Evolutionary conservation across 2,888 invertebrate genomes (phyloP), one percentile per base, ranked within the genome.

Genomic region (Machimus rusticus): DNA sequence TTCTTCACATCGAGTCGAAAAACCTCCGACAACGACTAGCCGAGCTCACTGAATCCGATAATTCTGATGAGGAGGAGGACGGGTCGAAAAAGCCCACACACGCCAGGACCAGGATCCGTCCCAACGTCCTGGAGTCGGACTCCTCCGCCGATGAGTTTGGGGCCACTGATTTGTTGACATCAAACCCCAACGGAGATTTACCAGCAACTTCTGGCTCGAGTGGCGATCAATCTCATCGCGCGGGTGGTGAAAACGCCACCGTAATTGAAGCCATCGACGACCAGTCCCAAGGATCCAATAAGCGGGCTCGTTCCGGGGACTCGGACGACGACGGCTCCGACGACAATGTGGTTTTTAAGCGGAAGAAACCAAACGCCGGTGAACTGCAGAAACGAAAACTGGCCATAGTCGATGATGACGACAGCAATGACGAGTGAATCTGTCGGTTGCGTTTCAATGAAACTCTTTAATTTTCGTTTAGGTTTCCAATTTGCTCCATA

Each of bases 111-210:
- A 91, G 91, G 90, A 84, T 79, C 37, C 91, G 92, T 89, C 90
- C 89, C 90, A 91, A 91, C 90, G 90, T 92, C 91, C 92, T 92
- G 90, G 92, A 92, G 90, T 92, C 92, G 86, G 92, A 92, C 90
- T 91, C 91, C 5, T 88, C 88, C 89, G 90, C 89, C 9, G 89
- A 90, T 57, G 89, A 87, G 55, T 85, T 37, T 9, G 57, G 3
- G 12, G 74, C 8, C 14, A 87, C 86, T 76, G 78, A 87, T 76
- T 74, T 74, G 39, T 74, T 74, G 74, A 74, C 85, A 84, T 84
- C 82, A 85, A 85, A 82, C 12, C 9, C 34, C 14, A 16, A 87
- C 19, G 46, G 37, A 39, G 55, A 74, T 51, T 55, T 34, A n/a
- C 37, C 34, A 23, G n/a, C 55, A 43, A 16, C 34, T 28, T 23